Conservation (phyloP, 2,113 vertebrate species). For the Platichthys stellatus region DNA sequence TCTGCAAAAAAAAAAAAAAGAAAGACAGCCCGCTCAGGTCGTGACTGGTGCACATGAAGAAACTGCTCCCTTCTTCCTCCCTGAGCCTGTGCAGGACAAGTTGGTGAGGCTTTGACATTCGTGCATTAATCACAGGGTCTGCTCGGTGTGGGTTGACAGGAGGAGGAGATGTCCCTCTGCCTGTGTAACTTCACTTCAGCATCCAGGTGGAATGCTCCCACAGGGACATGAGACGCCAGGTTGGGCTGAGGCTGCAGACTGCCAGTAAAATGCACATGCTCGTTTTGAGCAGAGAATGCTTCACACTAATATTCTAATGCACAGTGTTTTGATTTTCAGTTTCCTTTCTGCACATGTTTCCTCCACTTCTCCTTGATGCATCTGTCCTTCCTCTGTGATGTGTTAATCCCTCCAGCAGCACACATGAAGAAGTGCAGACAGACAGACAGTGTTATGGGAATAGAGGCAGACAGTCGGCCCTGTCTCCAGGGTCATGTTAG, state of each 20-base stretch:
- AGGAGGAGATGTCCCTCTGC: no score
- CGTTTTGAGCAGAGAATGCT: not conserved
- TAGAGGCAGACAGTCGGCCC: constrained; percentile 54
- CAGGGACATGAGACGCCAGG: not conserved
- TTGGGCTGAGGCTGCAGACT: no score
- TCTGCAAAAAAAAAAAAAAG: constrained; percentile 16
- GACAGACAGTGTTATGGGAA: constrained; percentile 37
- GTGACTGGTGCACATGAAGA: constrained; percentile 61
- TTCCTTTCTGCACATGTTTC: not conserved
- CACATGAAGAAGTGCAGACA: constrained; percentile 13
- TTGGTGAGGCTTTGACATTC: constrained; percentile 42
- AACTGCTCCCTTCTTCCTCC: not conserved
- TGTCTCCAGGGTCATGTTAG: constrained; percentile 75
- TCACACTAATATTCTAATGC: no score
- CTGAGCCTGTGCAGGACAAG: constrained; percentile 44
- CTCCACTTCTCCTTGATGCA: not conserved
- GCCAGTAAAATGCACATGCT: not conserved
- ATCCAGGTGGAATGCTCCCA: no score
- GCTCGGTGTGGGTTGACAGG: not conserved
- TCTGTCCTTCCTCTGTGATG: not conserved
- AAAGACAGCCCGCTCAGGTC: constrained; percentile 55
- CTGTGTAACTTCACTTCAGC: no score
- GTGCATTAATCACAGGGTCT: constrained; percentile 13
- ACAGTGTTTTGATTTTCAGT: no score
- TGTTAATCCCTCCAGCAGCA: not conserved